Percentiles rank a stretch among this genome's conserved stretches.
Conservation (phyloP, 2,888 invertebrate genomes). For the Arctia plantaginis region DNA sequence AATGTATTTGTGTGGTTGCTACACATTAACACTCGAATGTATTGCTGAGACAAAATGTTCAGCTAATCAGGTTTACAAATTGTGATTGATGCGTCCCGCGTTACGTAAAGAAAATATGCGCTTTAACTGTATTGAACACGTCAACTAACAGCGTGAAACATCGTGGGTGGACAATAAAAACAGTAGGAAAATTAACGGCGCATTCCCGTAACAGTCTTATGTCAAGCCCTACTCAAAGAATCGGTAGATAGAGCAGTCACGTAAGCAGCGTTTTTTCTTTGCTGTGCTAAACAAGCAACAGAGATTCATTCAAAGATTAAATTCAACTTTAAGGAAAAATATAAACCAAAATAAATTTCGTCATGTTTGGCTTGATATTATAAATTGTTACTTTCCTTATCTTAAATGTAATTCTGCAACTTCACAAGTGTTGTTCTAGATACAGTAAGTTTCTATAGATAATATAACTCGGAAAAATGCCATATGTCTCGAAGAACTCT, state of each 20-base stretch:
- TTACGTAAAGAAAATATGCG: constrained; percentile 5
- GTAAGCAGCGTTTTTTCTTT: background rate
- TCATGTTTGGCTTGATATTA: background rate
- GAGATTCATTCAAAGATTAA: too few species aligned
- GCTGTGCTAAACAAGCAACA: background rate
- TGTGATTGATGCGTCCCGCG: constrained; percentile 6
- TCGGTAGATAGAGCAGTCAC: background rate
- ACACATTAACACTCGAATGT: background rate
- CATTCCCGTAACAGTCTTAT: background rate
- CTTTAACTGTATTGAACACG: background rate
- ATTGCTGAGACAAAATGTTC: background rate
- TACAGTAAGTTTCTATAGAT: background rate
- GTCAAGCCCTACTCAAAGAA: background rate
- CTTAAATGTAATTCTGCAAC: background rate
- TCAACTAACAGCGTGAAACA: constrained; percentile 3
- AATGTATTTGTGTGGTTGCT: background rate
- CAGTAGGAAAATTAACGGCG: background rate
- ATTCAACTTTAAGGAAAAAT: background rate
- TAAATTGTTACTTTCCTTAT: background rate
- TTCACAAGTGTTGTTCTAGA: background rate
- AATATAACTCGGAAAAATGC: background rate
- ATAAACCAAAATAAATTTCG: background rate
- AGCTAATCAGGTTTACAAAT: background rate
- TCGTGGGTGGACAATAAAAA: background rate
- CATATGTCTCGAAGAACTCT: background rate